phyloP scores from a whole-genome alignment of 2,113 vertebrate species.

The Crotalus horridus region DNA sequence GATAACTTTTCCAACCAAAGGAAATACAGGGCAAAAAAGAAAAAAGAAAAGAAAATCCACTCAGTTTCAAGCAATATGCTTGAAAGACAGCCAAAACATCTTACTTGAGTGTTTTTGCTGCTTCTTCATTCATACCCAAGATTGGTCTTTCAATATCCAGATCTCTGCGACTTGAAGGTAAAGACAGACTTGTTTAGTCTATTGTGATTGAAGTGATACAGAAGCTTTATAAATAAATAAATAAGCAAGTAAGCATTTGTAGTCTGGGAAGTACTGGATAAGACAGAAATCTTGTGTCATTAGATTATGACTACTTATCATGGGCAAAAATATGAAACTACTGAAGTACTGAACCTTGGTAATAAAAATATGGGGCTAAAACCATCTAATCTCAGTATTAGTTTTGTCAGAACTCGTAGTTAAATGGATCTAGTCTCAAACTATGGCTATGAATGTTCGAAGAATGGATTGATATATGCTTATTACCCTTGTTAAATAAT shows the following conservation, averaged over 20 bases:
- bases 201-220: background rate
- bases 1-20: background rate
- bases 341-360: background rate
- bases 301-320: background rate
- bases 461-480: background rate
- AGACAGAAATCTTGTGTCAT: background rate
- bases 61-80: background rate
- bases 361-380: background rate
- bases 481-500: background rate
- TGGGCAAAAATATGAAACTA: background rate
- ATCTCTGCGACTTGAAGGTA: conserved; percentile 82
- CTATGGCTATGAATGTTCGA: background rate
- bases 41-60: background rate
- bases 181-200: conserved; percentile 31
- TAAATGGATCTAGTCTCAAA: background rate
- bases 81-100: conserved; percentile 46
- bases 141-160: conserved; percentile 90
- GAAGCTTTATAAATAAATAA: background rate
- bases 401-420: background rate
- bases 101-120: conserved; percentile 87
- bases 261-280: background rate
- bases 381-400: background rate
- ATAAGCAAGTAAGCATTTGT: background rate
- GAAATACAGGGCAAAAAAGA: background rate
- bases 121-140: conserved; percentile 79